Percentiles rank a stretch among this genome's conserved stretches.
Evolutionary conservation across 2,888 invertebrate genomes (phyloP).

Genomic region (Sinhomidia bicolor): DNA sequence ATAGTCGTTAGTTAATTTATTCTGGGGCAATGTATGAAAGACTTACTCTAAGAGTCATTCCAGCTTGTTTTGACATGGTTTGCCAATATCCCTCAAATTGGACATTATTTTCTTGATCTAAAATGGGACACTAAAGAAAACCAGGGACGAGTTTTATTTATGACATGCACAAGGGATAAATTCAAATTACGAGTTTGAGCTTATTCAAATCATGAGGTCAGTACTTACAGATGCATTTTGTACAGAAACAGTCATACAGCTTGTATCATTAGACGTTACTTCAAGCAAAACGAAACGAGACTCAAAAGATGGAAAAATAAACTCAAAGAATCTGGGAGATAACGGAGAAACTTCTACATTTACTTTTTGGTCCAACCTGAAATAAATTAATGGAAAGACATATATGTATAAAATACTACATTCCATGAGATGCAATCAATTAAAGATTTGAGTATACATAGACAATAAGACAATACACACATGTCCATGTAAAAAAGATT

Average conservation of each 20-base stretch:
- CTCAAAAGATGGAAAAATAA: conserved; percentile 83
- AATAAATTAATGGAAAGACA: not conserved
- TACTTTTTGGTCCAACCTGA: conserved; percentile 80
- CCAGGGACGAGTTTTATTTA: no score
- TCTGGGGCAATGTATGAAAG: not conserved
- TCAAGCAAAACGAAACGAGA: conserved; percentile 85
- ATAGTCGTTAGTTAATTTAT: not conserved
- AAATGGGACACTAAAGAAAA: conserved; percentile 88
- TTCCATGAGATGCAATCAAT: no score
- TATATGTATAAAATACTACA: no score
- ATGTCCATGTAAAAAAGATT: not conserved
- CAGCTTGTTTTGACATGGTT: conserved; percentile 89
- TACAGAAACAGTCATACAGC: conserved; percentile 90
- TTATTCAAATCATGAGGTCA: no score
- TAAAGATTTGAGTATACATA: no score
- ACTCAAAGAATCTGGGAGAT: conserved; percentile 86
- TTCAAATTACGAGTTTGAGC: not conserved
- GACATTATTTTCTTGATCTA: conserved; percentile 90
- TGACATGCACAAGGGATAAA: no score
- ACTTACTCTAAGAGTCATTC: conserved; percentile 88
- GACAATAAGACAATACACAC: no score
- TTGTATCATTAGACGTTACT: conserved; percentile 85
- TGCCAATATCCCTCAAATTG: conserved; percentile 89
- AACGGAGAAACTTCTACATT: conserved; percentile 83
- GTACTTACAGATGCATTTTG: conserved; percentile 83